A percentile compares a stretch with the other conserved stretches of the same genome.
Evolutionary conservation across 2,888 invertebrate species (phyloP).

Genomic region (Drosophila nr. medialis): DNA sequence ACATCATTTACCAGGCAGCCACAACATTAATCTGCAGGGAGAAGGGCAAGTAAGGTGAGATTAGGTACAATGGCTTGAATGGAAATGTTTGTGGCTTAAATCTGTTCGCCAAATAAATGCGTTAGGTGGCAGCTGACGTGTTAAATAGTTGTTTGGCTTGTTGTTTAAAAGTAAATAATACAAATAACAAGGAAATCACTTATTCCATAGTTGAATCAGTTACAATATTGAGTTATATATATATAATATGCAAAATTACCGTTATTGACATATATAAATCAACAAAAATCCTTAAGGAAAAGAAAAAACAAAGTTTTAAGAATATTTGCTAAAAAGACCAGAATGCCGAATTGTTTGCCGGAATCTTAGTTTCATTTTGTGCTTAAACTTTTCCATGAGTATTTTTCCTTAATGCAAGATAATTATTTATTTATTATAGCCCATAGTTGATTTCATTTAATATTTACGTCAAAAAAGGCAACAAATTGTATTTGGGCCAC

Average conservation of each 20-base stretch:
- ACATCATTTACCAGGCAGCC: constrained; percentile 60
- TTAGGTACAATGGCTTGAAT: constrained; percentile 54
- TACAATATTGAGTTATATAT: too few relatives aligned
- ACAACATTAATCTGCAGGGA: constrained; percentile 8
- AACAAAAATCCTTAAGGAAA: not conserved
- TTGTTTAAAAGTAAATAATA: not conserved
- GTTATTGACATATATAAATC: not conserved
- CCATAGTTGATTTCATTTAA: not conserved
- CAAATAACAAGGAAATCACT: not conserved
- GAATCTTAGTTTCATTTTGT: too few relatives aligned
- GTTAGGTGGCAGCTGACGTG: not conserved
- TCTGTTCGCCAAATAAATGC: not conserved
- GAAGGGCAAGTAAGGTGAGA: constrained; percentile 13
- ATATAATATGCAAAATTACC: not conserved
- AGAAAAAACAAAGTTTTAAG: too few relatives aligned
- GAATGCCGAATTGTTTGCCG: too few relatives aligned
- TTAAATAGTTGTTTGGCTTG: not conserved
- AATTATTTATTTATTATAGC: not conserved
- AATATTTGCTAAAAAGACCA: too few relatives aligned
- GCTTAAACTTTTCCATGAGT: fast-evolving
- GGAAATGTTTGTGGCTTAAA: constrained; percentile 24
- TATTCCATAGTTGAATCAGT: not conserved
- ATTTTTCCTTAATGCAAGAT: not conserved
- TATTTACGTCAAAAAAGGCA: not conserved
- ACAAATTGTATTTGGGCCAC: not conserved